Conservation (phyloP, 2,797 vertebrate species). For the Cetoscarus ocellatus region DNA sequence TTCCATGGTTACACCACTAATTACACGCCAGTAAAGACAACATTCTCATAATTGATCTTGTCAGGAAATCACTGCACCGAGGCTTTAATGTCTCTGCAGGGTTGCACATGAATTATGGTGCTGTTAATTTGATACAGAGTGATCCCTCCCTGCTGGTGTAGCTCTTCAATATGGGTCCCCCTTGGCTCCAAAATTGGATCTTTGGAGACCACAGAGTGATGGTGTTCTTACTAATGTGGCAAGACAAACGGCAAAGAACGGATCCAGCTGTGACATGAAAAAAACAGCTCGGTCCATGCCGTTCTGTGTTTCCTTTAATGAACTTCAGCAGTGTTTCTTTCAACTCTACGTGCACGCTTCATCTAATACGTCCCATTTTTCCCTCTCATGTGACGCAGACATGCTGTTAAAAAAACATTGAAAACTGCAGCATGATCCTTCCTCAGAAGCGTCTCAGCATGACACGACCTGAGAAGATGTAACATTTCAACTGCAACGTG, state of each 20-base stretch:
- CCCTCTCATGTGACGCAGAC: background rate
- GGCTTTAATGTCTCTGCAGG: constrained; percentile 44
- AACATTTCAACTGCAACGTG: background rate
- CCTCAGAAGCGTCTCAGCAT: background rate
- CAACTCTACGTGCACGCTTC: constrained; percentile 4
- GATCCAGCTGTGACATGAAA: constrained; percentile 39
- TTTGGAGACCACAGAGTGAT: constrained; percentile 26
- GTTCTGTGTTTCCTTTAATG: background rate
- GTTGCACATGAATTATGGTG: constrained; percentile 47
- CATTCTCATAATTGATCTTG: constrained; percentile 46
- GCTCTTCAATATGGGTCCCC: constrained; percentile 21
- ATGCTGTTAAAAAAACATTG: background rate
- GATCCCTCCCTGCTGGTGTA: constrained; percentile 30
- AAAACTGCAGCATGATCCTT: background rate
- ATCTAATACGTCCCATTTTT: constrained; percentile 12
- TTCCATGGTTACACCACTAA: constrained; percentile 52
- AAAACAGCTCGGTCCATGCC: background rate
- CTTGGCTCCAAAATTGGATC: constrained; percentile 29
- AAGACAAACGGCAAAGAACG: constrained; percentile 20
- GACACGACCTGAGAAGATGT: background rate
- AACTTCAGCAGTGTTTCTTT: background rate
- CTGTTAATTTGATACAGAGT: constrained; percentile 39
- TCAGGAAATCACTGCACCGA: constrained; percentile 37
- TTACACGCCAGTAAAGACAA: constrained; percentile 46
- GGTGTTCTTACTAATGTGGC: constrained; percentile 41